Base-by-base conservation (phyloP, 2,888 invertebrate genomes). In the Toxonevra muliebris region DNA sequence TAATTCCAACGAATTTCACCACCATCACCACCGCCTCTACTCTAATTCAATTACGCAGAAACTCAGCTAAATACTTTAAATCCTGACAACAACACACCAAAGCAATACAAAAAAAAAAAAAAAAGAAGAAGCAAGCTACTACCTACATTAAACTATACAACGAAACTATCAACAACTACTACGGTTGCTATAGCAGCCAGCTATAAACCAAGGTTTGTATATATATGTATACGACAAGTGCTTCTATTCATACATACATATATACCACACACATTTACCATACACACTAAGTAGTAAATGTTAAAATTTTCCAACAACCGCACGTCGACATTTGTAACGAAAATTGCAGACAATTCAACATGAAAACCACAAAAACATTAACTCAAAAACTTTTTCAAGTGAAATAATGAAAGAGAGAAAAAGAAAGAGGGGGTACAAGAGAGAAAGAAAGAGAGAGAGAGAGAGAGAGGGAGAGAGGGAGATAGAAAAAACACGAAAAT, bases 351-450 rank as follows among this genome's bases (percentile, higher is more conserved):
- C 65, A 65, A 58, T 65, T 48, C 58, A 57, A 45, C 63, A 55
- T 13, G 52, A 53, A 58, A 63, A 67, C 67, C 67, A 40, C 63
- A 63, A 67, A 30, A 67, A 50, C 67, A 67, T 63, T 63, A 67
- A 67, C 67, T 67, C 67, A 63, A 62, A 67, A 62, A 61, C 50
- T 66, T 55, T 65, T 13, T 13, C 11, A 40, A n/a, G 54, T 40
- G 8, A 48, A n/a, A 43, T 43, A 19, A 60, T 12, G 12, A 20
- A 53, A 52, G 1, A 8, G 17, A 42, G 13, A 19, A 4, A 40
- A 13, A 58, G 30, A 58, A n/a, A 15, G 19, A 15, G 19, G 30
- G 4, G 0, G 19, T 43, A 43, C 1, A 10, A 20, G 41, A 10
- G 12, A 15, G 52, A 42, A 1, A 7, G 17, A 13, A 17, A 17